These are phyloP conservation scores for Sciaenops ocellatus DNA, from an alignment of 2,797 vertebrate genomes.

Conservation along the genomic window DNA sequence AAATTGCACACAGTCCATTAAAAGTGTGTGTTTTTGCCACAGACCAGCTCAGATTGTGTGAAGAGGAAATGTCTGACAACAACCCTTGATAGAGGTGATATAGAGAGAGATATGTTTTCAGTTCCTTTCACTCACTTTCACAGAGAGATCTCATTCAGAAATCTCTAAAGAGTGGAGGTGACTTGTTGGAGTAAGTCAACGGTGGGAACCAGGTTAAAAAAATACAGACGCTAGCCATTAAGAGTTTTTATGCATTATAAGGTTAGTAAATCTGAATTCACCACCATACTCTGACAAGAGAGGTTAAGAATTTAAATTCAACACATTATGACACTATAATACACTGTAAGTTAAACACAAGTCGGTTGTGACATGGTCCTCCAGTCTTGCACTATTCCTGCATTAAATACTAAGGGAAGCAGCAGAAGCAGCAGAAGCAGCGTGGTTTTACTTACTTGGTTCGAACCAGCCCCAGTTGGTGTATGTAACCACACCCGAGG, in stretches of 20 bases:
- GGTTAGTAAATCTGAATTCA: constrained; percentile 4
- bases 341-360: not conserved
- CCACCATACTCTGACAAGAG: not conserved
- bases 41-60: too few relatives aligned
- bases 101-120: too few relatives aligned
- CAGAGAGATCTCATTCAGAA: too few relatives aligned
- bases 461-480: constrained; percentile 92
- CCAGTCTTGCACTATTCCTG: not conserved
- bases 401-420: not conserved
- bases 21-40: too few relatives aligned
- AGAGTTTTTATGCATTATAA: not conserved
- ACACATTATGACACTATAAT: not conserved
- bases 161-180: too few relatives aligned
- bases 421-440: not conserved
- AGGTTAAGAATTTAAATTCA: not conserved
- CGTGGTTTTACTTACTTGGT: constrained; percentile 77
- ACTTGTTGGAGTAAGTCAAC: too few relatives aligned
- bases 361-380: not conserved
- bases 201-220: too few relatives aligned
- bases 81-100: too few relatives aligned
- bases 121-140: too few relatives aligned
- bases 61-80: too few relatives aligned
- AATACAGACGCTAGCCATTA: too few relatives aligned
- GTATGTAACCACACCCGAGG: constrained; percentile 79
- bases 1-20: too few relatives aligned